Evolutionary conservation across 2,113 vertebrate species (phyloP).

Genomic region (Chinchilla lanigera): DNA sequence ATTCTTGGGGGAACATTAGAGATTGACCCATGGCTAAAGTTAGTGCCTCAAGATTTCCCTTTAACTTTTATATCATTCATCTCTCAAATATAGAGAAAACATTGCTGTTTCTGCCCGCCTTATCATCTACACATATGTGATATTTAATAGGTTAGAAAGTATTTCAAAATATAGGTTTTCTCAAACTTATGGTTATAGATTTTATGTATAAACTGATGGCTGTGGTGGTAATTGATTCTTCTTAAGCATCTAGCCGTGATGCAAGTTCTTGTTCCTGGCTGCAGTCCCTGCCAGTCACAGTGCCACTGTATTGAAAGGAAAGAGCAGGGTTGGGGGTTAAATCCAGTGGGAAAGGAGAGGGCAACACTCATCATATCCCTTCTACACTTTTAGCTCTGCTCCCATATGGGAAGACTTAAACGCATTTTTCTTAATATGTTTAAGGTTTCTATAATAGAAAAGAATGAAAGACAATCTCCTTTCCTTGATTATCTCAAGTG

Average conservation of each 20-base stretch:
- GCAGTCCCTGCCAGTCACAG: background rate
- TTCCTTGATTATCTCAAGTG: background rate
- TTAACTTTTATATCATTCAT: slow-evolving; percentile 8
- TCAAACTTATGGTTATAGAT: background rate
- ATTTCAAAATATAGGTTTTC: slow-evolving; percentile 19
- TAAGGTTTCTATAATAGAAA: background rate
- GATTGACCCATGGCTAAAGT: background rate
- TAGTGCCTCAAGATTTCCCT: background rate
- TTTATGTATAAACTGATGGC: background rate
- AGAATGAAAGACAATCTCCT: background rate
- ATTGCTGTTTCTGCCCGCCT: background rate
- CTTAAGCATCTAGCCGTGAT: background rate
- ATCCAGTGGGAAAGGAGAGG: background rate
- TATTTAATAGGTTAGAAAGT: background rate
- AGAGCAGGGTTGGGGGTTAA: background rate
- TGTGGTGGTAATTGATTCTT: background rate
- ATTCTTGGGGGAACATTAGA: background rate
- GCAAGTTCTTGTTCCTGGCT: background rate
- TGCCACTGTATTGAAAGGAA: background rate
- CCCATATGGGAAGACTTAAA: background rate
- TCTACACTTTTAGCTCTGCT: background rate
- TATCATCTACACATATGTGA: background rate
- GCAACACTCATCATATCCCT: fast-evolving
- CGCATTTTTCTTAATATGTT: background rate
- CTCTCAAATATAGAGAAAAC: background rate